These are phyloP conservation scores for Ursus arctos DNA, from an alignment of 2,113 vertebrate species.

Conservation along the genomic window DNA sequence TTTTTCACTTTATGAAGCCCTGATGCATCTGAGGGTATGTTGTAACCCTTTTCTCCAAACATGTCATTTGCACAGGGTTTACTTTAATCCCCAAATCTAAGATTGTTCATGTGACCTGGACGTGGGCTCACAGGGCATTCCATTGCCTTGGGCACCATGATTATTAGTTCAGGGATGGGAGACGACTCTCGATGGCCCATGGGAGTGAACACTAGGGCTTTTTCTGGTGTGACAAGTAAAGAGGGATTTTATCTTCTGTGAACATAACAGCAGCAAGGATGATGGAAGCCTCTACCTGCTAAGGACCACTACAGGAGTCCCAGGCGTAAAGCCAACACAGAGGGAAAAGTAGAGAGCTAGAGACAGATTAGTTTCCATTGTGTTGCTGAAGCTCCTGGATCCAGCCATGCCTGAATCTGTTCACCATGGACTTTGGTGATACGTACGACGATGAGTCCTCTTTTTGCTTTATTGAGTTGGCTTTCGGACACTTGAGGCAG, in stretches of 20 bases:
- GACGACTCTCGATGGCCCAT: accelerated
- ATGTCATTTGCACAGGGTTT: too few species aligned
- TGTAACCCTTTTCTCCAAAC: accelerated
- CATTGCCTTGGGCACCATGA: background rate
- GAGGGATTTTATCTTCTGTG: background rate
- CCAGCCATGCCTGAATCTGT: background rate
- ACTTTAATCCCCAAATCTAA: background rate
- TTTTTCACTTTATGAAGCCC: background rate
- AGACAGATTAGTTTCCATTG: accelerated
- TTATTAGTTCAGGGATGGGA: background rate
- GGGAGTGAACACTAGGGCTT: background rate
- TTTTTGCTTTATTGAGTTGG: background rate
- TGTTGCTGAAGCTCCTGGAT: background rate
- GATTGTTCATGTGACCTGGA: background rate
- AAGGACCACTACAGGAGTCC: background rate
- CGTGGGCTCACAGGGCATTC: accelerated
- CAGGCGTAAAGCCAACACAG: background rate
- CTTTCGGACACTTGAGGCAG: background rate
- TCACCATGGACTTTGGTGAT: background rate
- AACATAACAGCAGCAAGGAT: accelerated
- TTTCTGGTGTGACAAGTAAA: background rate
- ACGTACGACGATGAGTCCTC: accelerated
- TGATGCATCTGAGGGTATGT: accelerated
- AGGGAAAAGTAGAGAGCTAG: background rate
- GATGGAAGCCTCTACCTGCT: background rate